Evolutionary conservation across 2,113 vertebrate genomes (phyloP).

Genomic region (Channa argus): DNA sequence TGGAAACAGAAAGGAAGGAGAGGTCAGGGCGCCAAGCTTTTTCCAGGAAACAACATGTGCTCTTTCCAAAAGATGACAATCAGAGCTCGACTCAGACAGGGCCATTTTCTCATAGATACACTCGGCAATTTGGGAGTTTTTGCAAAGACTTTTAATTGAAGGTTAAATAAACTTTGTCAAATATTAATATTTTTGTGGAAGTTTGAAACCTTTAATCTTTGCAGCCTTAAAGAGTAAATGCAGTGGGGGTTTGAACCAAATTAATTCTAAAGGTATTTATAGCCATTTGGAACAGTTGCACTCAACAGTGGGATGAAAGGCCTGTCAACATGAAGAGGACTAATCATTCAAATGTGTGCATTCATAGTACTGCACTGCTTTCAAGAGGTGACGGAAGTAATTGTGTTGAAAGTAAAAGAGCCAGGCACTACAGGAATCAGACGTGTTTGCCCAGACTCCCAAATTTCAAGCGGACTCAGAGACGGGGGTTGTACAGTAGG

Average conservation of each 20-base stretch:
- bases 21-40: conserved; percentile 63
- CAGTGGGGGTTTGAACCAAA: not conserved
- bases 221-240: not conserved
- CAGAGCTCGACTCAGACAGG: conserved; percentile 19
- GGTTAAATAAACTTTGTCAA: conserved; percentile 13
- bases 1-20: conserved; percentile 59
- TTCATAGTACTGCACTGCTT: no score
- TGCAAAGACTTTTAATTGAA: conserved; percentile 32
- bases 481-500: no score
- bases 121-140: not conserved
- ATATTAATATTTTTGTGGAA: not conserved
- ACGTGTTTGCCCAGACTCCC: no score
- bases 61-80: conserved; percentile 64
- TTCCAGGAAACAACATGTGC: conserved; percentile 66
- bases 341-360: not conserved
- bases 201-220: not conserved
- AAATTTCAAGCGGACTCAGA: no score
- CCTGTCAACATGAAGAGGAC: not conserved
- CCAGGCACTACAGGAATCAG: no score
- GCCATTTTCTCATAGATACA: conserved; percentile 34
- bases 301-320: not conserved
- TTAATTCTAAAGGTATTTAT: not conserved
- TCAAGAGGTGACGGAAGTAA: not conserved
- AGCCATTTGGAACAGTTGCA: not conserved
- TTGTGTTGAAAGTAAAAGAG: not conserved